Percentiles rank a stretch among this genome's conserved stretches.
These are phyloP conservation scores for Sarcophaga bullata DNA, from an alignment of 1,140 invertebrate genomes.

Conservation along the genomic window DNA sequence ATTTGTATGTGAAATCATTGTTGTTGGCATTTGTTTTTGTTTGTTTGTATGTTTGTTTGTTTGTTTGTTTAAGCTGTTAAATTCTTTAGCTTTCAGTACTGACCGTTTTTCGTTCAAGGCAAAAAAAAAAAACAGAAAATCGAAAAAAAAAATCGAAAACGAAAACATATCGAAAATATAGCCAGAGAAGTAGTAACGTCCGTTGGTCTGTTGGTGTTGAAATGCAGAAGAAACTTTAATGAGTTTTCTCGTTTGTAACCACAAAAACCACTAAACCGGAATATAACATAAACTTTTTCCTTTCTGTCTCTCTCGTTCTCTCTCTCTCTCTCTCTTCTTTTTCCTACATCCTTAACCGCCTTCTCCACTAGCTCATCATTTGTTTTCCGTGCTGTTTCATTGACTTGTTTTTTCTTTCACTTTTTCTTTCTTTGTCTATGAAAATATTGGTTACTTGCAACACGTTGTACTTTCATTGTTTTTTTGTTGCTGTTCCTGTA, in stretches of 20 bases:
- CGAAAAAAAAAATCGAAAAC: background rate
- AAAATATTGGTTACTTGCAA: slow-evolving; percentile 30
- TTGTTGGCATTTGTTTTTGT: background rate
- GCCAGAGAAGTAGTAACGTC: too few species aligned
- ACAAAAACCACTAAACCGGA: slow-evolving; percentile 46
- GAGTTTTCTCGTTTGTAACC: slow-evolving; percentile 46
- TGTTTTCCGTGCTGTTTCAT: too few species aligned
- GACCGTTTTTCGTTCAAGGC: background rate
- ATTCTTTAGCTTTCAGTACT: background rate
- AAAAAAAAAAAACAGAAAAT: background rate
- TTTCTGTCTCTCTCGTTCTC: background rate
- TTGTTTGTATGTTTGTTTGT: background rate
- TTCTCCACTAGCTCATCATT: too few species aligned
- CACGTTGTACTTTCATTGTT: background rate
- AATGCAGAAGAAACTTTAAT: slow-evolving; percentile 49
- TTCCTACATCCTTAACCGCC: too few species aligned
- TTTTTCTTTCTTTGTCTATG: slow-evolving; percentile 38
- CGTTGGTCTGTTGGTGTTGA: slow-evolving; percentile 35
- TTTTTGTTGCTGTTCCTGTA: background rate
- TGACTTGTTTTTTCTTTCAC: slow-evolving; percentile 12
- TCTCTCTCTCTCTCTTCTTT: background rate
- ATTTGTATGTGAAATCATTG: too few species aligned
- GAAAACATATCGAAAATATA: background rate
- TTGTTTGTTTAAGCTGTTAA: background rate
- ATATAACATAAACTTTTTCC: slow-evolving; percentile 46